These are phyloP conservation scores for Euleptes europaea DNA, from an alignment of 2,113 vertebrate species.

Conservation along the genomic window DNA sequence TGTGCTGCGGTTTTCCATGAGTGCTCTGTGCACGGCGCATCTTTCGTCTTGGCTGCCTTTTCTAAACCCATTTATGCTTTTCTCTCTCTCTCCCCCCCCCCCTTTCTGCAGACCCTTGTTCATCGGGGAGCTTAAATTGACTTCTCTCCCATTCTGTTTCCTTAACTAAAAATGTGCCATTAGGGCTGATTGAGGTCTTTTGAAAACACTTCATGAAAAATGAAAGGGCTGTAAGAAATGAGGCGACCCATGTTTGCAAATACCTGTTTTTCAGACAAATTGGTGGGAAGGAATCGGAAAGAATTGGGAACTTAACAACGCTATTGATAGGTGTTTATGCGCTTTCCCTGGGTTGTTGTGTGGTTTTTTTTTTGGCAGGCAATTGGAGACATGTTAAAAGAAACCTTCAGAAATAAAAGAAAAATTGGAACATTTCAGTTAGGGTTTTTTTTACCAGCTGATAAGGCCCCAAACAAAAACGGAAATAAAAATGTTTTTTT, in stretches of 20 bases:
- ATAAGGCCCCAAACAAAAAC: neutral
- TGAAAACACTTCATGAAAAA: conserved; percentile 80
- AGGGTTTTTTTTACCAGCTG: neutral
- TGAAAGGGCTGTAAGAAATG: conserved; percentile 75
- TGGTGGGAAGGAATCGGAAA: conserved; percentile 79
- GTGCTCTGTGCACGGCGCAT: conserved; percentile 71
- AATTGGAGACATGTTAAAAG: conserved; percentile 52
- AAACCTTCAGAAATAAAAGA: conserved; percentile 29
- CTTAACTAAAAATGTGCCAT: conserved; percentile 81
- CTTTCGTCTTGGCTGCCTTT: conserved; percentile 71
- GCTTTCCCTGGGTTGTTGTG: conserved; percentile 3
- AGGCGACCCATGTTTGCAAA: conserved; percentile 81
- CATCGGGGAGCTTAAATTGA: conserved; percentile 81
- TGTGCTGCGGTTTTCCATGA: conserved; percentile 77
- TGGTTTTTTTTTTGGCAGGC: conserved; percentile 39
- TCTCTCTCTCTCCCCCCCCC: conserved; percentile 64
- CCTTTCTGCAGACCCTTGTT: conserved; percentile 59
- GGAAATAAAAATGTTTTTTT: neutral
- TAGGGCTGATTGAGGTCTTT: conserved; percentile 83
- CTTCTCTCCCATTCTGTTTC: conserved; percentile 80
- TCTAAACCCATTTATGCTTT: conserved; percentile 77
- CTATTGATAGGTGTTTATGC: conserved; percentile 66
- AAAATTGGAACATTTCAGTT: neutral
- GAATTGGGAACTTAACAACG: conserved; percentile 72
- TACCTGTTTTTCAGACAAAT: conserved; percentile 75